Evolutionary conservation across 2,888 invertebrate species (phyloP).

Genomic region (Tipula vernalis): DNA sequence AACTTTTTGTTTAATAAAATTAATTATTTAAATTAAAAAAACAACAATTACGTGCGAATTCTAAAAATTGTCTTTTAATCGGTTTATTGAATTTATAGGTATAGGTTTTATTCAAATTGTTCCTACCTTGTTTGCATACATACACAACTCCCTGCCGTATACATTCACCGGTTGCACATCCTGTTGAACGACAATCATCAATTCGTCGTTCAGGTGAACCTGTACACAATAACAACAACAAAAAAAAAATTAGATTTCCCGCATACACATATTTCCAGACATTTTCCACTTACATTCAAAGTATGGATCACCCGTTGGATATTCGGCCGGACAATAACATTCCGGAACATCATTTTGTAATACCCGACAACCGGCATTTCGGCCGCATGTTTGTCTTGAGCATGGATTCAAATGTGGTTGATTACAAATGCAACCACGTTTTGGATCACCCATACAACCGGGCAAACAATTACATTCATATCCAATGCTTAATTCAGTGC

Average conservation of each 20-base stretch:
- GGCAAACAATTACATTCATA: constrained; percentile 71
- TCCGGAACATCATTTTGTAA: constrained; percentile 52
- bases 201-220: constrained; percentile 46
- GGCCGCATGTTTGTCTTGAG: constrained; percentile 64
- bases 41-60: constrained; percentile 11
- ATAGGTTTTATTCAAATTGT: constrained; percentile 12
- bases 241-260: background rate
- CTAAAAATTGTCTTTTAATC: constrained; percentile 5
- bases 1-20: constrained; percentile 12
- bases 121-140: constrained; percentile 41
- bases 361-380: constrained; percentile 68
- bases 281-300: constrained; percentile 59
- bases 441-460: constrained; percentile 71
- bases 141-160: constrained; percentile 73
- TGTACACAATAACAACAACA: too few relatives aligned
- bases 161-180: constrained; percentile 76
- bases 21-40: constrained; percentile 4
- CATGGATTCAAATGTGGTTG: constrained; percentile 56
- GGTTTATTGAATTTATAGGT: background rate
- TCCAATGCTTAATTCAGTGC: constrained; percentile 62
- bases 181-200: constrained; percentile 69
- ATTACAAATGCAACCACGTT: constrained; percentile 67
- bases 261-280: background rate
- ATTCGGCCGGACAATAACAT: constrained; percentile 73
- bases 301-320: constrained; percentile 73